Conservation (phyloP, 2,797 vertebrate genomes). For the Agapornis canus region DNA sequence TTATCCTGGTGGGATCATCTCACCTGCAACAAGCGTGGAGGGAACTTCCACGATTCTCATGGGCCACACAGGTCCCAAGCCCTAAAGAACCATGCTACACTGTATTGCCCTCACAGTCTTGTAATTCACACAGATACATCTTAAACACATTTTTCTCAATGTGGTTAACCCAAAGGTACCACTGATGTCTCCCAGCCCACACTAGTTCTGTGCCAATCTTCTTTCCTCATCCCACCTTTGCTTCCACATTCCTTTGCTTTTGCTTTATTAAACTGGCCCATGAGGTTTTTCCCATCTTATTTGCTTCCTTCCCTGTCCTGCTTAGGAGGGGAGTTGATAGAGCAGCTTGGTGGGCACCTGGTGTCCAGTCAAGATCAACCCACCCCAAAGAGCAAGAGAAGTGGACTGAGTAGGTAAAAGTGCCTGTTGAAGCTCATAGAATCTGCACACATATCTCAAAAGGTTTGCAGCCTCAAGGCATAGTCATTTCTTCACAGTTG, state of each 20-base stretch:
- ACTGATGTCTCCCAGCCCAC: neutral
- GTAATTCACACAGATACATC: neutral
- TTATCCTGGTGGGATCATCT: neutral
- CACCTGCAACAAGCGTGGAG: neutral
- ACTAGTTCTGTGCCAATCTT: neutral
- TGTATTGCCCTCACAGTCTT: neutral
- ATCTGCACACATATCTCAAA: neutral
- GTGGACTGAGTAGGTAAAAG: neutral
- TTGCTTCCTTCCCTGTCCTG: neutral
- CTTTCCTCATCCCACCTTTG: neutral
- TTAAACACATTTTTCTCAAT: neutral
- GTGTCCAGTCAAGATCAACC: neutral
- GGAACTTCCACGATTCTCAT: fast-evolving
- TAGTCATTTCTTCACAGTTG: neutral
- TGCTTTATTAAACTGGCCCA: neutral
- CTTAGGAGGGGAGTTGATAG: neutral
- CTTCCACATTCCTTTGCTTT: neutral
- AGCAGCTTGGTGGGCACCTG: neutral
- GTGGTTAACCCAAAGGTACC: neutral
- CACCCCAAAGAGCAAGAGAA: neutral
- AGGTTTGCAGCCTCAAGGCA: neutral
- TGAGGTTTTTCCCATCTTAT: neutral
- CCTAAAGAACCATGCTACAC: neutral
- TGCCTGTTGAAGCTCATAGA: neutral
- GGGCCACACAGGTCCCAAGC: neutral